Evolutionary conservation across 1,140 invertebrate species (phyloP).

Genomic region (Pseudomyrmex concolor): DNA sequence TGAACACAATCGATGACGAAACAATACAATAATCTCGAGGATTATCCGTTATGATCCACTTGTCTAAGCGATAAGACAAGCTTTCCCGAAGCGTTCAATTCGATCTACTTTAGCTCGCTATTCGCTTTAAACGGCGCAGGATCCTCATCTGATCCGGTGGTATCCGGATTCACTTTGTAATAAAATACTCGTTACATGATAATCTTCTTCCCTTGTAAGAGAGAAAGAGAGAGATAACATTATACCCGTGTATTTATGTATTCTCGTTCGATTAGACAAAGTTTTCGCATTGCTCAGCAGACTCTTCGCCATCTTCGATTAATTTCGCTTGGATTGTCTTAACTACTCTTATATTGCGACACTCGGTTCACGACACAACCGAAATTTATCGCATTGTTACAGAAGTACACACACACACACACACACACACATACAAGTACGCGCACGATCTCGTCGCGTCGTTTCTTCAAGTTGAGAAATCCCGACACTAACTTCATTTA

Average conservation of each 20-base stretch:
- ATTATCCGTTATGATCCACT: slow-evolving; percentile 52
- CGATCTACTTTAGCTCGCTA: slow-evolving; percentile 25
- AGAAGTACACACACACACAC: not conserved
- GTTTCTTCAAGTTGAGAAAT: slow-evolving; percentile 19
- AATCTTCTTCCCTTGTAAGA: not conserved
- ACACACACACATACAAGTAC: not conserved
- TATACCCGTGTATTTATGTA: no score
- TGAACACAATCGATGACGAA: slow-evolving; percentile 12
- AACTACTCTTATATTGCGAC: no score
- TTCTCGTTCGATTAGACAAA: no score
- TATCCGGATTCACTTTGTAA: slow-evolving; percentile 44
- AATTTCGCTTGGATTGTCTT: no score
- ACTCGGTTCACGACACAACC: no score
- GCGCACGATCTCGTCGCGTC: not conserved
- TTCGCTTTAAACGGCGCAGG: slow-evolving; percentile 30
- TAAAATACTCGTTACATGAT: slow-evolving; percentile 45
- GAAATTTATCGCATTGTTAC: no score
- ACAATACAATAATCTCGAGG: slow-evolving; percentile 24
- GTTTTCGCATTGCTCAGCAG: no score
- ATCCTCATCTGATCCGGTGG: slow-evolving; percentile 29
- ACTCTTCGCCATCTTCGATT: no score
- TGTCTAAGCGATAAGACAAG: slow-evolving; percentile 16
- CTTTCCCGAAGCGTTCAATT: slow-evolving; percentile 12
- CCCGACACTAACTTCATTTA: slow-evolving; percentile 39
- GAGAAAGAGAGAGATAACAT: no score